Conservation (phyloP, 1,140 invertebrate genomes). For the Lasioglossum albipes region DNA sequence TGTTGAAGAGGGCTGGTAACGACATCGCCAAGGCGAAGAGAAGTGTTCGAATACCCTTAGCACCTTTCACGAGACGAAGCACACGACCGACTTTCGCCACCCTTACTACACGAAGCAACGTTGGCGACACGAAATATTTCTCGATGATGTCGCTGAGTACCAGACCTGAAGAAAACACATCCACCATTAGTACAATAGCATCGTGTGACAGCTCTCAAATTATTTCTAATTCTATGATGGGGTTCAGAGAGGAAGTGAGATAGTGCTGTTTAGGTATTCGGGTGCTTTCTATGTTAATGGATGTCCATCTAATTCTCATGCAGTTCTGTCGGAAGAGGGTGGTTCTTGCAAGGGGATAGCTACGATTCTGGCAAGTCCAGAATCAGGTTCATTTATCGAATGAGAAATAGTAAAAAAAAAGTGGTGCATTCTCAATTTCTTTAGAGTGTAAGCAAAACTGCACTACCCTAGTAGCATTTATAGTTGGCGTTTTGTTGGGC, state of each 20-base stretch:
- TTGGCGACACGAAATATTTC: slow-evolving; percentile 98
- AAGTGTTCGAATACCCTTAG: slow-evolving; percentile 97
- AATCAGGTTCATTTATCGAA: neutral
- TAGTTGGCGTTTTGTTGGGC: too few species aligned
- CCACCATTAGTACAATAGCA: neutral
- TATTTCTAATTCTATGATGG: neutral
- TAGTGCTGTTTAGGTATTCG: neutral
- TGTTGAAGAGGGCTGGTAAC: slow-evolving; percentile 98
- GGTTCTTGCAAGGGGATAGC: neutral
- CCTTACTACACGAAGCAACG: slow-evolving; percentile 96
- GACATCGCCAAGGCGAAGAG: slow-evolving; percentile 99
- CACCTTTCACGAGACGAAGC: slow-evolving; percentile 97
- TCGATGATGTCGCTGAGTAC: slow-evolving; percentile 97
- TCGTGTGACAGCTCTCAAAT: neutral
- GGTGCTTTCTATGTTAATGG: neutral
- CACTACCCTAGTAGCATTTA: too few species aligned
- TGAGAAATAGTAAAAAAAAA: neutral
- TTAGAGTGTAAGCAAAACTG: neutral
- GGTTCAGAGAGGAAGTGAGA: slow-evolving; percentile 1
- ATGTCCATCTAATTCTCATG: slow-evolving; percentile 21
- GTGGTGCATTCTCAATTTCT: slow-evolving; percentile 6
- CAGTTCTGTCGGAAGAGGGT: neutral
- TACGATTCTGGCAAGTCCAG: neutral
- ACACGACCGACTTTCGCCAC: slow-evolving; percentile 99
- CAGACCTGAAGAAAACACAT: slow-evolving; percentile 85